Percentiles rank a stretch among this genome's conserved stretches.
Evolutionary conservation across 2,113 vertebrate genomes (phyloP).

Genomic region (Chlorocebus sabaeus): DNA sequence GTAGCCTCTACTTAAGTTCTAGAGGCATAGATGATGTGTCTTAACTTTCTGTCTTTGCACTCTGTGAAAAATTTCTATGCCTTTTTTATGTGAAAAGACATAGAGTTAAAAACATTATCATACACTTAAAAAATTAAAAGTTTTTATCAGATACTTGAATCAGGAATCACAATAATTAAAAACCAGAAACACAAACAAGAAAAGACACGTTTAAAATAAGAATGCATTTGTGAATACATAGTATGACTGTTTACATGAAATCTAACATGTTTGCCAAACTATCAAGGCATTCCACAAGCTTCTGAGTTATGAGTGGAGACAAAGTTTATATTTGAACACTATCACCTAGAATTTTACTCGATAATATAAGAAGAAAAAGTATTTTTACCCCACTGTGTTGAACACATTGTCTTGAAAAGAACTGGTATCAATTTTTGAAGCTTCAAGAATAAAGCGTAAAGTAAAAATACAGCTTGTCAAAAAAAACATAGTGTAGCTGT

Average conservation of each 20-base stretch:
- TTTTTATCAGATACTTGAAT: background rate
- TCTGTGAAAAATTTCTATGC: too few relatives aligned
- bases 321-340: slow-evolving; percentile 24
- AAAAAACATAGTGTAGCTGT: slow-evolving; percentile 43
- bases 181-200: background rate
- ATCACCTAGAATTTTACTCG: background rate
- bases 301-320: slow-evolving; percentile 14
- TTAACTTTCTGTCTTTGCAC: background rate
- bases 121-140: background rate
- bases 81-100: background rate
- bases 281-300: background rate
- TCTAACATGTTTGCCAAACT: background rate
- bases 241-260: background rate
- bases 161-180: background rate
- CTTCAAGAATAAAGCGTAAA: slow-evolving; percentile 56
- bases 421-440: slow-evolving; percentile 57
- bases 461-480: slow-evolving; percentile 69
- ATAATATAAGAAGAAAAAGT: background rate
- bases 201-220: background rate
- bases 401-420: slow-evolving; percentile 50
- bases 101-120: background rate
- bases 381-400: background rate
- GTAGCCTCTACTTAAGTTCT: background rate
- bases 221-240: background rate
- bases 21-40: background rate